Conservation (phyloP, 1,140 invertebrate species). For the Lanistes nyassanus region DNA sequence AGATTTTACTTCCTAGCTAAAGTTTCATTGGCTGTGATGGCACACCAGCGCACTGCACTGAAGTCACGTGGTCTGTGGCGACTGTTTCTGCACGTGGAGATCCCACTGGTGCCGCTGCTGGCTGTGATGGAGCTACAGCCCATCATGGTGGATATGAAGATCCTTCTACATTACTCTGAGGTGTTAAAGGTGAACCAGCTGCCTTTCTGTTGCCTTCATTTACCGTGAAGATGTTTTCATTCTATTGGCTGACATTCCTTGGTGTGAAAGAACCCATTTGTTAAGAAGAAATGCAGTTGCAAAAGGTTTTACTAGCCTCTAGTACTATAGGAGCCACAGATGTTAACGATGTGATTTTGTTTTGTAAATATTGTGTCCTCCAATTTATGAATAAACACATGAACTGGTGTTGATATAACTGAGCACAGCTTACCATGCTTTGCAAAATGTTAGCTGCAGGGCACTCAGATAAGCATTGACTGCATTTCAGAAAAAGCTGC, state of each 20-base stretch:
- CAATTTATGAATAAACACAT: background rate
- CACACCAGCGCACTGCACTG: conserved; percentile 40
- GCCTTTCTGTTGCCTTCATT: too few species aligned
- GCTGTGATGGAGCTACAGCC: conserved; percentile 69
- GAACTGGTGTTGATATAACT: background rate
- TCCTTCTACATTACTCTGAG: conserved; percentile 66
- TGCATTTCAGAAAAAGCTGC: conserved; percentile 60
- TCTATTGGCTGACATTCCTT: too few species aligned
- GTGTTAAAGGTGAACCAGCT: conserved; percentile 51
- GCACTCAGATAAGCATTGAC: too few species aligned
- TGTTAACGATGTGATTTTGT: too few species aligned
- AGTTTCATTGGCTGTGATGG: conserved; percentile 30
- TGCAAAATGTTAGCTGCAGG: background rate
- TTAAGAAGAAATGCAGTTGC: background rate
- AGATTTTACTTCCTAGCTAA: conserved; percentile 15
- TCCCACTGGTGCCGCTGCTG: conserved; percentile 69
- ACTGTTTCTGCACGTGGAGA: conserved; percentile 68
- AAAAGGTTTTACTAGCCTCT: background rate
- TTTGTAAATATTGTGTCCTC: too few species aligned
- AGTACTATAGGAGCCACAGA: conserved; percentile 12
- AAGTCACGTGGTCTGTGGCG: conserved; percentile 63
- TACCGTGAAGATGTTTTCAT: too few species aligned
- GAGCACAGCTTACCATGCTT: background rate
- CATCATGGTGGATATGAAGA: conserved; percentile 66
- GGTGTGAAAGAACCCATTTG: too few species aligned